phyloP scores from a whole-genome alignment of 2,113 vertebrate genomes.

The Prochilodus magdalenae region DNA sequence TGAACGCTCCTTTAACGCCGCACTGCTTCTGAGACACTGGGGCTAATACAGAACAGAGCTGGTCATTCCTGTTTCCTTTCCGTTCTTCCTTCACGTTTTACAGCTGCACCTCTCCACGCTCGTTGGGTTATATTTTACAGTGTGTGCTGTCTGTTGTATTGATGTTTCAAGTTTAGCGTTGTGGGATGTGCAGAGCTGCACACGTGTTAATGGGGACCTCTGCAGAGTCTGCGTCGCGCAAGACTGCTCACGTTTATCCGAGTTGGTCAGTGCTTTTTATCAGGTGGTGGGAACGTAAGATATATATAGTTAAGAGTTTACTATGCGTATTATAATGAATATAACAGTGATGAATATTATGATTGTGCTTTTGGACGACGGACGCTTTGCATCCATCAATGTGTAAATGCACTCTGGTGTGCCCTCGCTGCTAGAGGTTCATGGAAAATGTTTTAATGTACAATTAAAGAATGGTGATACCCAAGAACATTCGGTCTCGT shows the following conservation, averaged over 20 bases:
- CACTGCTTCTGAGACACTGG: neutral
- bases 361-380: constrained; percentile 71
- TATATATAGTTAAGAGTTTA: constrained; percentile 32
- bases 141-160: constrained; percentile 60
- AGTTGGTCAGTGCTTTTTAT: constrained; percentile 54
- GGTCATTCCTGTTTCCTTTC: neutral
- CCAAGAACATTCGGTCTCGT: constrained; percentile 1
- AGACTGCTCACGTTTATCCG: constrained; percentile 39
- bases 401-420: constrained; percentile 65
- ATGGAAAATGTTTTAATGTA: constrained; percentile 73
- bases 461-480: constrained; percentile 74
- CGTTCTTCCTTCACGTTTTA: neutral
- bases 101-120: neutral
- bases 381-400: constrained; percentile 61
- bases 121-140: constrained; percentile 23
- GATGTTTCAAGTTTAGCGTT: constrained; percentile 49
- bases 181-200: constrained; percentile 52
- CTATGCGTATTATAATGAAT: constrained; percentile 64
- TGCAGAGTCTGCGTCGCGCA: constrained; percentile 34
- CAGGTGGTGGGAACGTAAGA: constrained; percentile 56
- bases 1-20: neutral
- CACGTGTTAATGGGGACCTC: constrained; percentile 32
- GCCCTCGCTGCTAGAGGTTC: constrained; percentile 68
- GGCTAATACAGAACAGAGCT: neutral
- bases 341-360: constrained; percentile 59